Percentiles rank a stretch among this genome's conserved stretches.
Conservation (phyloP, 2,797 vertebrate genomes). For the Peromyscus nudipes region DNA sequence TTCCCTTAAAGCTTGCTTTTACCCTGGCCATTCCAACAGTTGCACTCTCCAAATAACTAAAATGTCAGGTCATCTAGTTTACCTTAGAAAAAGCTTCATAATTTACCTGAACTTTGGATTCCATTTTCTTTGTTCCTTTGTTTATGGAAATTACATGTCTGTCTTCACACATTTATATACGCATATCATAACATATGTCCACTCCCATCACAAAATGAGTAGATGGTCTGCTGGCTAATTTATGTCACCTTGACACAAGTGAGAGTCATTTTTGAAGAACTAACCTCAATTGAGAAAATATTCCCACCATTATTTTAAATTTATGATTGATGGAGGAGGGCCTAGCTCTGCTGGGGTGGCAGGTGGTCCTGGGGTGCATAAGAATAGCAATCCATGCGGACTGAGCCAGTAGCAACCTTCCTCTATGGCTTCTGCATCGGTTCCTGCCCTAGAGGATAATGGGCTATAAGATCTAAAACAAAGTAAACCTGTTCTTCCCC, state of each 20-base stretch:
- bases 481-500: background rate
- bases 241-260: background rate
- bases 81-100: slow-evolving; percentile 48
- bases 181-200: background rate
- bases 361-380: background rate
- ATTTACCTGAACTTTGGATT: slow-evolving; percentile 56
- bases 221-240: background rate
- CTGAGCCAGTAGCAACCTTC: background rate
- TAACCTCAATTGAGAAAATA: background rate
- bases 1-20: slow-evolving; percentile 55
- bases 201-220: slow-evolving; percentile 21
- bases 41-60: slow-evolving; percentile 35
- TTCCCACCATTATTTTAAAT: background rate
- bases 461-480: background rate
- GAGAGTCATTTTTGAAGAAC: background rate
- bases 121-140: background rate
- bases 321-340: background rate
- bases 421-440: background rate
- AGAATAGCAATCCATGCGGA: background rate
- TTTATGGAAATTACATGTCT: background rate
- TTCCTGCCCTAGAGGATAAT: background rate
- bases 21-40: slow-evolving; percentile 17
- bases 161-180: background rate
- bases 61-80: slow-evolving; percentile 53
- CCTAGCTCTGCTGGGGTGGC: background rate